Base-by-base conservation (phyloP, 1,140 invertebrate species). In the Littorina saxatilis region DNA sequence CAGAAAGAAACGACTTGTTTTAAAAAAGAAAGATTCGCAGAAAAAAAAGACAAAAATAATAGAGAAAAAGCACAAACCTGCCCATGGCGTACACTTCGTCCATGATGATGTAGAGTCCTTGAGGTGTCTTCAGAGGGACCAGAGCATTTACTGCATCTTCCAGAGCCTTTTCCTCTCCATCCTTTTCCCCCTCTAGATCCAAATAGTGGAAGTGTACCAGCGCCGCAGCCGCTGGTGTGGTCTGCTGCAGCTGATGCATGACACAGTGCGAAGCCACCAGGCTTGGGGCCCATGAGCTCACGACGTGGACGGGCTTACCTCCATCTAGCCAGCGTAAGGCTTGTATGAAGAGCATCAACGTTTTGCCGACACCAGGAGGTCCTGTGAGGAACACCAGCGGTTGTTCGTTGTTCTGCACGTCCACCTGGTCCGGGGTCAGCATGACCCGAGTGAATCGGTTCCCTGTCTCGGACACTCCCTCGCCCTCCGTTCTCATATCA, bases 111-210 rank as follows among this genome's bases (percentile, higher is more conserved):
- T n/a, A n/a, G n/a, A n/a, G n/a, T n/a, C n/a, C n/a, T n/a, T n/a
- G n/a, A n/a, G n/a, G n/a, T n/a, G n/a, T n/a, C n/a, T n/a, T n/a
- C n/a, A n/a, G n/a, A n/a, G n/a, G n/a, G n/a, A n/a, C n/a, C n/a
- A n/a, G n/a, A n/a, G n/a, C n/a, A n/a, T n/a, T 52, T 13, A 52
- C 50, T 52, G 50, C 9, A 11, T n/a, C n/a, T n/a, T n/a, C n/a
- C n/a, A n/a, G n/a, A n/a, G n/a, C n/a, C 50, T 52, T 52, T 52
- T 52, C 50, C 50, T 52, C 23, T 52, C 23, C 11, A 52, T 52
- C 81, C 61, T 37, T 32, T 76, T 58, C 92, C 66, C 43, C 79
- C n/a, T n/a, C n/a, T n/a, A n/a, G n/a, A n/a, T n/a, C n/a, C n/a
- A n/a, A n/a, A n/a, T n/a, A n/a, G n/a, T n/a, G n/a, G n/a, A n/a